Evolutionary conservation across 2,888 invertebrate genomes (phyloP), one percentile per base, ranked within the genome.

Genomic region (Heliconius aoede): DNA sequence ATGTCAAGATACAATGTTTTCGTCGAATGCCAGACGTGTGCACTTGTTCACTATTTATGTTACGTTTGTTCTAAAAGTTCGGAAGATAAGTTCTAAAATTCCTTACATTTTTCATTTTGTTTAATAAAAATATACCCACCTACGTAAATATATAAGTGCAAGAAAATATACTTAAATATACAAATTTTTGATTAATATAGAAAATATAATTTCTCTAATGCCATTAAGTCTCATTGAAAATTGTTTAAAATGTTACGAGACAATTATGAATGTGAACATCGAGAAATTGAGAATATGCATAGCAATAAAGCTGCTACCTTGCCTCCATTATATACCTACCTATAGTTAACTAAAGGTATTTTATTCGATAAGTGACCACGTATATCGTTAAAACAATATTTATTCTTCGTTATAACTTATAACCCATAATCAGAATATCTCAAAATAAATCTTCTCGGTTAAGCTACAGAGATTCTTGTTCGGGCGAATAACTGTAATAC

Each of bases 361-460:
- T 72, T 26, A 76, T 64, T 11, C 32, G 46, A 26, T 69, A 64
- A 76, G 28, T 72, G 64, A 76, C 75, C 72, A 58, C 55, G 71
- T 72, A 76, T 76, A 76, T 64, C 71, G 32, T 55, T 40, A 18
- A n/a, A 58, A 58, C 71, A 76, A 72, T 76, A 76, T 76, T 76
- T 71, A 76, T 71, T 76, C 75, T 36, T 58, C 71, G 75, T 76
- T 76, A 76, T 55, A 75, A 32, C 61, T 76, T 76, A 76, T 55
- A 75, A 32, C 61, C 71, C 75, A 40, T 76, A 71, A 71, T 24
- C 58, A 13, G 58, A 72, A 55, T 76, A 71, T 69, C 75, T 71
- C 40, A 64, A 51, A 32, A 72, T 75, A 75, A 75, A 72, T 75
- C 71, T 75, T 64, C 62, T 62, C 28, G 60, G 11, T 64, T 71